Base-by-base conservation (phyloP, 92 coral and sea anemone species). In the Diadumene lineata region DNA sequence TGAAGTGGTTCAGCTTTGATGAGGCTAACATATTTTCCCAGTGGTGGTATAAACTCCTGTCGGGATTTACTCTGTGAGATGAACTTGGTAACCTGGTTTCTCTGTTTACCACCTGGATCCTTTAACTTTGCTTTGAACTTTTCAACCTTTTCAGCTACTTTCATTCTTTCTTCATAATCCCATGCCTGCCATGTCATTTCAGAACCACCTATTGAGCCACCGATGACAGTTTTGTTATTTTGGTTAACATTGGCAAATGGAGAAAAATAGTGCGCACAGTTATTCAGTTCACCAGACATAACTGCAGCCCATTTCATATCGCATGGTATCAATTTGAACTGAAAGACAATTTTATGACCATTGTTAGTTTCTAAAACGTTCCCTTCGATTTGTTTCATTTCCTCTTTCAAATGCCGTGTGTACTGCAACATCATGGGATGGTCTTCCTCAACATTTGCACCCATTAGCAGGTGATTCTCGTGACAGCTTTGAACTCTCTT, bases 401-500 rank as follows among this genome's bases (percentile, higher is more conserved):
- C 90, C 55, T 34, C 21, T 23, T 32, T 53, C 69, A 89, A 56
- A 29, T 72, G 75, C 28, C 74, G 29, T 2, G 88, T 85, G 70
- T 81, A 89, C 58, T 53, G 31, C 66, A 80, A 71, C 84, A 88
- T 18, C 16, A 84, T 34, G 9, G 70, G 78, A 44, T 60, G 43
- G 46, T 81, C 86, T 66, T 88, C 93, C 32, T 44, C 84, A 65
- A 86, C 80, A 55, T 84, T 80, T 0, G 89, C 78, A 1, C 93
- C 93, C 68, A 81, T 32, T 17, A 84, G 60, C 55, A 88, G 50
- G 74, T 84, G 89, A 73, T 88, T 88, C 51, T 88, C 80, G 72
- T 76, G 70, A 43, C 87, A 88, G 72, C 93, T 88, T 64, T 88
- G 93, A 43, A 84, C 89, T 27, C 87, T 63, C 23, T 88, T 51